Base-by-base conservation (phyloP, 1,140 invertebrate genomes). In the Drepana arcuata region DNA sequence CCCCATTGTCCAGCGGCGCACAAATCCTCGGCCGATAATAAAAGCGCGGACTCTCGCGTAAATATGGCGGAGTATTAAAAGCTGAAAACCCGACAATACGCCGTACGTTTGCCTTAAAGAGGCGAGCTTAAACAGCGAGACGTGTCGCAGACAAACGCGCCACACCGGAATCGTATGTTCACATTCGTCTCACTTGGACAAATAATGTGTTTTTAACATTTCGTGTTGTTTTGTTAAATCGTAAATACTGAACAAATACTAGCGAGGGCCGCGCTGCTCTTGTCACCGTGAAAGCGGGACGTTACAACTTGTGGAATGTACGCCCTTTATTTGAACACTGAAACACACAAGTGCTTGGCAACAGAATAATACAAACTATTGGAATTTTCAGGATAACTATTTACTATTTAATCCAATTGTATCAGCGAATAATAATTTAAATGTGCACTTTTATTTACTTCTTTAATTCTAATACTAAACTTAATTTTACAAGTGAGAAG, bases 201-300 rank as follows among this genome's bases (percentile, higher is more conserved):
- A 74, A 80, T 78, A 78, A 78, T 82, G 74, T 79, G 78, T 80
- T 82, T 82, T 82, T 79, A 79, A 82, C 73, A 77, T 79, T 82
- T 82, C 70, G 61, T 74, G 72, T 79, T 82, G 78, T 82, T 82
- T 82, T 78, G 78, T 82, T 78, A 71, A 79, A 82, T 82, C 78
- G 78, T 82, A 82, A 82, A 82, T 74, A 78, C 73, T 75, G 73
- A 51, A 54, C 69, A 82, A 82, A 82, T 63, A 75, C 58, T 64
- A 62, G 59, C 47, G 44, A 46, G 48, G 62, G 54, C 56, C 62
- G 59, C 48, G 55, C 54, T 57, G 50, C 59, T 21, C 43, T 41
- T 63, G 64, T 62, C 68, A 57, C 51, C 54, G 63, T 53, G 66
- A 75, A 72, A 72, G 74, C 61, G 50, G 53, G 38, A 51, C 50